Conservation (phyloP, 2,113 vertebrate genomes). For the Macrotis lagotis region DNA sequence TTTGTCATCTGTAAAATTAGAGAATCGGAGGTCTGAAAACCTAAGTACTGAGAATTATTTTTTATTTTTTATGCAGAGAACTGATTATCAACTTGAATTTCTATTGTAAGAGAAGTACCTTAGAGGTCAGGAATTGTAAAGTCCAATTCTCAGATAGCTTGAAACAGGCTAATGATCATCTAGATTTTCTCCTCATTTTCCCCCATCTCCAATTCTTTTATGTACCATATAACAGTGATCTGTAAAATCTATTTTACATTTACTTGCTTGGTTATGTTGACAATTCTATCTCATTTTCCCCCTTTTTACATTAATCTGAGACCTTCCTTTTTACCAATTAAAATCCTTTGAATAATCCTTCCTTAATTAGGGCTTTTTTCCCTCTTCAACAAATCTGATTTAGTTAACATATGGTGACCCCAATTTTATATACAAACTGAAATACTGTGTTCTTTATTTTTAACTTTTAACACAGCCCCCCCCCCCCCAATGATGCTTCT, state of each 20-base stretch:
- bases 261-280: slow-evolving; percentile 69
- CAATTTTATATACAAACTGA: slow-evolving; percentile 86
- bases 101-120: slow-evolving; percentile 54
- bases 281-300: slow-evolving; percentile 44
- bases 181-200: slow-evolving; percentile 57
- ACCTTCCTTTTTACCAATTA: slow-evolving; percentile 82
- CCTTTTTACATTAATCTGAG: slow-evolving; percentile 61
- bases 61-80: slow-evolving; percentile 27
- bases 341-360: slow-evolving; percentile 84
- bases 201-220: slow-evolving; percentile 64
- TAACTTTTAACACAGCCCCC: slow-evolving; percentile 80
- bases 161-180: not conserved
- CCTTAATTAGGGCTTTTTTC: slow-evolving; percentile 82
- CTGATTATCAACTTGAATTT: slow-evolving; percentile 47
- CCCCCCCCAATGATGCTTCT: slow-evolving; percentile 79
- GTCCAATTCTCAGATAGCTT: not conserved
- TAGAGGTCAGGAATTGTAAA: slow-evolving; percentile 45
- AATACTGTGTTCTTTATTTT: slow-evolving; percentile 84
- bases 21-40: not conserved
- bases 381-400: slow-evolving; percentile 83
- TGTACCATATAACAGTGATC: slow-evolving; percentile 61
- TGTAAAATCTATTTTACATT: slow-evolving; percentile 78
- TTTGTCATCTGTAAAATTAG: not conserved
- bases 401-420: slow-evolving; percentile 85
- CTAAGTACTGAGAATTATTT: not conserved